Percentiles rank a stretch among this genome's conserved stretches.
These are phyloP conservation scores for Ophion obscuratus DNA, from an alignment of 2,888 invertebrate species.

Conservation along the genomic window DNA sequence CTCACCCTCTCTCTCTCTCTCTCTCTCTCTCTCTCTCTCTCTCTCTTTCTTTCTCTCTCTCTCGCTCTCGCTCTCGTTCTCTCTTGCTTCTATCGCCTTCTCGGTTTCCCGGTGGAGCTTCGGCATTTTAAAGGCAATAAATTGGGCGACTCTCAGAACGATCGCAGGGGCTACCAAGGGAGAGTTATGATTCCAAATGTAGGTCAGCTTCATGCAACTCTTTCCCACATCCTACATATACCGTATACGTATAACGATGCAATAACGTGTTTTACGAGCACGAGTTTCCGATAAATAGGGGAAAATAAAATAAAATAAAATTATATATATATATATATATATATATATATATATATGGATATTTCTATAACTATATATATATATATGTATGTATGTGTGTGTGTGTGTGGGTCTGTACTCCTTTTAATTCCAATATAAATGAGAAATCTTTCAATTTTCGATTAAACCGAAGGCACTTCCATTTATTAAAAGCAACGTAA, in stretches of 20 bases:
- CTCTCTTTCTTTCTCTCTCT: background rate
- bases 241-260: background rate
- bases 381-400: background rate
- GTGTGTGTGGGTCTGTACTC: too few species aligned
- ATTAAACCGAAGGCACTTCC: background rate
- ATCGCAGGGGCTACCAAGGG: constrained; percentile 28
- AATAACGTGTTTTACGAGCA: constrained; percentile 30
- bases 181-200: constrained; percentile 38
- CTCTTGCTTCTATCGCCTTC: constrained; percentile 4
- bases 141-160: constrained; percentile 47
- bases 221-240: constrained; percentile 8
- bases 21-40: background rate
- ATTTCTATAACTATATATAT: background rate
- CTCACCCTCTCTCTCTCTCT: too few species aligned
- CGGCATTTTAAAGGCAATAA: constrained; percentile 54
- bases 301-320: constrained; percentile 18
- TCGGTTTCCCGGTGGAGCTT: constrained; percentile 29
- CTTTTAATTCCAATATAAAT: constrained; percentile 1
- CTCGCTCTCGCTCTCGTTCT: background rate
- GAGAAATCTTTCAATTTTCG: background rate
- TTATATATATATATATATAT: too few species aligned
- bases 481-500: background rate
- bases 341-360: background rate
- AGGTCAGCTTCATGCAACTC: constrained; percentile 37
- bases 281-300: background rate